Conservation (phyloP, 92 coral and sea anemone species). For the Phenganax stokvisi region DNA sequence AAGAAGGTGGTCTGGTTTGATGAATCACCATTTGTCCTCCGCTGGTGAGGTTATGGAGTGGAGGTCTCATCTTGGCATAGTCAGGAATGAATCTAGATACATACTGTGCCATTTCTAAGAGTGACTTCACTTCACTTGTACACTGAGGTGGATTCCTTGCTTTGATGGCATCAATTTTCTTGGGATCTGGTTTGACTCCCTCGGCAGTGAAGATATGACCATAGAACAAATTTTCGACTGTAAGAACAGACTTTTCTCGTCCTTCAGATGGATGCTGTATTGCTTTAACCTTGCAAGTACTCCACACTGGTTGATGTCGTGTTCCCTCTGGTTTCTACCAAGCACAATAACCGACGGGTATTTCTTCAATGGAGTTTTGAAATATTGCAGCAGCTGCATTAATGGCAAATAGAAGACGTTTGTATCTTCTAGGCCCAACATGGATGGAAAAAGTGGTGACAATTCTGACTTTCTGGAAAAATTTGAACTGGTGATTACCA, state of each 20-base stretch:
- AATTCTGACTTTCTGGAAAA: conserved; percentile 52
- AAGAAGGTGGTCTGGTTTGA: too few species aligned
- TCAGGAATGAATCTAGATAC: conserved; percentile 2
- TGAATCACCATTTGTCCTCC: too few species aligned
- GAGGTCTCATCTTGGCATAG: conserved; percentile 48
- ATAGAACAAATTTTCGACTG: conserved; percentile 43
- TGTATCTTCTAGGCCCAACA: conserved; percentile 25
- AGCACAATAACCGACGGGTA: conserved; percentile 55
- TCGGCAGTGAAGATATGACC: conserved; percentile 45
- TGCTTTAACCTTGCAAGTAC: conserved; percentile 44
- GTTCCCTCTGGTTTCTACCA: conserved; percentile 43
- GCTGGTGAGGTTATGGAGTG: conserved; percentile 41
- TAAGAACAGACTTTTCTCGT: conserved; percentile 46
- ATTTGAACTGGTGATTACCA: conserved; percentile 58
- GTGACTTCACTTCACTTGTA: conserved; percentile 22
- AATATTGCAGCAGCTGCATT: conserved; percentile 59
- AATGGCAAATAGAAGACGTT: conserved; percentile 57
- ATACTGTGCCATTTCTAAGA: neutral
- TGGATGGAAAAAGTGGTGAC: conserved; percentile 38
- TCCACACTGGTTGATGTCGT: conserved; percentile 47
- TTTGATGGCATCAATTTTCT: conserved; percentile 38
- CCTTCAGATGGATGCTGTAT: conserved; percentile 5
- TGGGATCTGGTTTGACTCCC: conserved; percentile 31
- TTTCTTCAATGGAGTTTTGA: conserved; percentile 50
- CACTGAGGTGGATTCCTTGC: conserved; percentile 39